Conservation (phyloP, 1,140 invertebrate genomes). For the Atopsyche davidsoni region DNA sequence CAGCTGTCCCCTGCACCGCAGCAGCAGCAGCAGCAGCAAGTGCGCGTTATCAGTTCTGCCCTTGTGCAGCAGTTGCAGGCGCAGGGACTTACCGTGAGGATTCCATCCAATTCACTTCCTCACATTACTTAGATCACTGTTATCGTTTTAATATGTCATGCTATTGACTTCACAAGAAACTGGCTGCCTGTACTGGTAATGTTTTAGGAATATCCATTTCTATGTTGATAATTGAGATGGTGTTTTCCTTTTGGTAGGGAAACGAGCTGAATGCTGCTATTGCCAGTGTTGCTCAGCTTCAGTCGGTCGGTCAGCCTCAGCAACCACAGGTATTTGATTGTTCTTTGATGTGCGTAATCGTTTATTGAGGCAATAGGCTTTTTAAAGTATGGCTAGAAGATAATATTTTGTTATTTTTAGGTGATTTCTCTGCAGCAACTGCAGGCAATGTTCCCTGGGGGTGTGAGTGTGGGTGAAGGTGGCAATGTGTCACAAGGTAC, state of each 20-base stretch:
- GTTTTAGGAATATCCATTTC: no score
- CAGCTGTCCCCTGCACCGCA: constrained; percentile 48
- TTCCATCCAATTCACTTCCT: no score
- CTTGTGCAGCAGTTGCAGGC: constrained; percentile 47
- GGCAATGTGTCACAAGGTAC: constrained; percentile 6
- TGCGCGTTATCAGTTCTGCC: constrained; percentile 46
- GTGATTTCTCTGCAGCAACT: constrained; percentile 47
- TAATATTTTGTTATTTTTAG: constrained; percentile 30
- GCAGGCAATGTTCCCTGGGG: constrained; percentile 30
- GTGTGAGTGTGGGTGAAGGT: constrained; percentile 13
- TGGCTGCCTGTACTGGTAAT: no score
- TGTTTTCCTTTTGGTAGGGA: constrained; percentile 37
- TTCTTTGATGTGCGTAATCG: not conserved
- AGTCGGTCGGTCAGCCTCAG: constrained; percentile 42
- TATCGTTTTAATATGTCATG: no score
- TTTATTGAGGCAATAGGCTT: not conserved
- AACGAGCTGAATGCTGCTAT: constrained; percentile 48
- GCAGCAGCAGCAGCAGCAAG: constrained; percentile 49
- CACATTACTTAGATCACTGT: no score
- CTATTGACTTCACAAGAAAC: no score
- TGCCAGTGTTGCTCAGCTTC: constrained; percentile 43
- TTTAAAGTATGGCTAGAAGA: not conserved
- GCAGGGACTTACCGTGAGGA: constrained; percentile 44
- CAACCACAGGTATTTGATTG: constrained; percentile 40
- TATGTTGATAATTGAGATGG: no score